Evolutionary conservation across 1,140 invertebrate genomes (phyloP).

Genomic region (Sitobion miscanthi): DNA sequence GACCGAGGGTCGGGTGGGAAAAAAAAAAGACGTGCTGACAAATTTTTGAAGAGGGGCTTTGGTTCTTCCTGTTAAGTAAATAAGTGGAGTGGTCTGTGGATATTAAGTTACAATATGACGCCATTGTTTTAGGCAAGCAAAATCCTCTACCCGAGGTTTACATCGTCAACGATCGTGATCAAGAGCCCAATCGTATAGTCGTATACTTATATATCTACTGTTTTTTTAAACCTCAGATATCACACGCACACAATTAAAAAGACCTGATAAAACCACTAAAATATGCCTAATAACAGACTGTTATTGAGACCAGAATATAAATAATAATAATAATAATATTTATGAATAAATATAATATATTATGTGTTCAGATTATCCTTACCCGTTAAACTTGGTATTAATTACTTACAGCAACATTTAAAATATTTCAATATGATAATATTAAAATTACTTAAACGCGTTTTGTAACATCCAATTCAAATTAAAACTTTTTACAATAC

Average conservation of each 20-base stretch:
- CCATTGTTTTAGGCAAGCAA: conserved; percentile 50
- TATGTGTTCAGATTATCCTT: neutral
- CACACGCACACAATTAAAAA: neutral
- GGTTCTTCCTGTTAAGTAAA: conserved; percentile 48
- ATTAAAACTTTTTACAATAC: neutral
- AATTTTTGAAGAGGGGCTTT: conserved; percentile 52
- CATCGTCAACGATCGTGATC: conserved; percentile 38
- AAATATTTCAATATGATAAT: neutral
- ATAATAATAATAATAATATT: neutral
- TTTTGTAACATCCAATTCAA: neutral
- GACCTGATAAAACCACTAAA: neutral
- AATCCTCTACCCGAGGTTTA: conserved; percentile 5
- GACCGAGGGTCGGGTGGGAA: conserved; percentile 35
- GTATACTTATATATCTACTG: neutral
- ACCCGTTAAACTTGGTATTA: neutral
- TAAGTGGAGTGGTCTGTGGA: conserved; percentile 45
- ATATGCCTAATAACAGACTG: neutral
- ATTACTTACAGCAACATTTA: neutral
- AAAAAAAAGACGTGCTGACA: conserved; percentile 48
- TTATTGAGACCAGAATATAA: neutral
- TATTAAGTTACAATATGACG: conserved; percentile 42
- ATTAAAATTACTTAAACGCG: neutral
- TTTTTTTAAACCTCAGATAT: conserved; percentile 23
- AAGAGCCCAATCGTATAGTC: neutral
- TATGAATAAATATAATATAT: neutral